Base-by-base conservation (phyloP, 1,140 invertebrate species). In the Dreissena polymorpha region DNA sequence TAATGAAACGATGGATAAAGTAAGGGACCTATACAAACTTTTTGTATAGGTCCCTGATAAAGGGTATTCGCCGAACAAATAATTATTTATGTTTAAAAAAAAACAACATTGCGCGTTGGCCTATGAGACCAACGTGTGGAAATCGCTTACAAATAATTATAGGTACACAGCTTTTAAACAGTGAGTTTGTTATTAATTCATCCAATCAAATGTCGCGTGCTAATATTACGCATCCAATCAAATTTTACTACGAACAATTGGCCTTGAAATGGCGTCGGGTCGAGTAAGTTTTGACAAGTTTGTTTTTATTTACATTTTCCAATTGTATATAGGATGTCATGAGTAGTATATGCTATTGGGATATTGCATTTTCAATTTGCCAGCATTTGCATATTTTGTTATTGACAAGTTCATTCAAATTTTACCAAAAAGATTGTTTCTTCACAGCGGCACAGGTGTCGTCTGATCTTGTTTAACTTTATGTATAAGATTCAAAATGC, bases 231-330 rank as follows among this genome's bases (percentile, higher is more conserved):
- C 55, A 51, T 29, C 76, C 76, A 78, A 78, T 78, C 76, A 78
- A 67, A 70, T 51, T 78, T 67, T 49, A 57, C 64, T 29, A 78
- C 50, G 16, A 51, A 13, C 13, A 81, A 55, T 67, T 79, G 85
- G 71, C 77, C 55, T 70, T 25, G 53, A 55, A 86, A 86, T 86
- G 85, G 85, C 85, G 85, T 86, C 82, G 55, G 68, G 78, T 75
- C 71, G 85, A 70, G 85, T 86, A 78, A 86, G 85, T 84, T 77
- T 80, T 84, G 82, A 86, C 73, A 51, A 49, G 29, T 85, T 74
- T 71, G 57, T 65, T 73, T 53, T 39, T 50, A 65, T 21, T 25
- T 25, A 23, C 16, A 10, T 67, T 29, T 25, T 82, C 68, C 18
- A 16, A 51, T 53, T 29, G 14, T 55, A 29, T 53, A 6, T 29